Percentiles rank a stretch among this genome's conserved stretches.
Conservation (phyloP, 2,797 vertebrate genomes). For the Alca torda region DNA sequence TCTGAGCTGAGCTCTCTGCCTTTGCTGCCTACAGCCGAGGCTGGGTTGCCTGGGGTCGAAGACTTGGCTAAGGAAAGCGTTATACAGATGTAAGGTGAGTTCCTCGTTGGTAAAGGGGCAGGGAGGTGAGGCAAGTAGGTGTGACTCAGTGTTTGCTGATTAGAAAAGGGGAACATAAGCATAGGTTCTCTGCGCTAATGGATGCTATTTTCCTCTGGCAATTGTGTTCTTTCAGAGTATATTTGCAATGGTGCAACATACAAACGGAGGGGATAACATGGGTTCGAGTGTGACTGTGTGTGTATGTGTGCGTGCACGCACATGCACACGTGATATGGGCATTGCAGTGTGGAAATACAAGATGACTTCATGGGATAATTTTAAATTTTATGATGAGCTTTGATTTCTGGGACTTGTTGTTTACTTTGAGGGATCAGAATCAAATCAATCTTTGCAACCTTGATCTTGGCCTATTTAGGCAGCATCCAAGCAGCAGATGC, state of each 20-base stretch:
- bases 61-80: neutral
- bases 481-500: constrained; percentile 18
- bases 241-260: neutral
- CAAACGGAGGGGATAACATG: neutral
- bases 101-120: neutral
- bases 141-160: neutral
- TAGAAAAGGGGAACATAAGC: neutral
- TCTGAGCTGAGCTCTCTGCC: neutral
- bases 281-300: neutral
- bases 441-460: neutral
- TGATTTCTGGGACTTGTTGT: neutral
- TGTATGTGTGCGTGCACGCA: neutral
- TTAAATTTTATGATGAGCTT: neutral
- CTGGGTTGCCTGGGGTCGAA: neutral
- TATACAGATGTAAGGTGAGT: constrained; percentile 31
- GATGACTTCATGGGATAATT: neutral
- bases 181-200: neutral
- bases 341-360: neutral
- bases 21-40: neutral
- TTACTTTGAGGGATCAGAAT: neutral
- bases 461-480: constrained; percentile 36
- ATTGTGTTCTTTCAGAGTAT: neutral
- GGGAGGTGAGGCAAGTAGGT: neutral
- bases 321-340: neutral
- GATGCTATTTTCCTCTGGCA: neutral